phyloP scores from a whole-genome alignment of 1,140 invertebrate genomes.

The Diabrotica undecimpunctata region DNA sequence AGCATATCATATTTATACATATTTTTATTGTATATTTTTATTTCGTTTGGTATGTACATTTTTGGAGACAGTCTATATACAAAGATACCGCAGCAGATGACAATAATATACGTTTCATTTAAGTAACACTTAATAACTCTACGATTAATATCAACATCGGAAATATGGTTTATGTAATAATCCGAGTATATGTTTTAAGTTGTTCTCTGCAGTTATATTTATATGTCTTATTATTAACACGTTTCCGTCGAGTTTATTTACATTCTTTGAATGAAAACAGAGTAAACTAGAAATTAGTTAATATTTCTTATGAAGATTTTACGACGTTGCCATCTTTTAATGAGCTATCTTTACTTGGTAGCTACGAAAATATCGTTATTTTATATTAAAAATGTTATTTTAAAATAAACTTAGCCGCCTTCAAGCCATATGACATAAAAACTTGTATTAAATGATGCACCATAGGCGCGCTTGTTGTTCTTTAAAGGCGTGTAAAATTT shows the following conservation, averaged over 20 bases:
- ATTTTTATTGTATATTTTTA: too few species aligned
- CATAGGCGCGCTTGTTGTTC: background rate
- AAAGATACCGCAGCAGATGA: slow-evolving; percentile 10
- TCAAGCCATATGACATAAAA: slow-evolving; percentile 27
- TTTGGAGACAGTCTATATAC: too few species aligned
- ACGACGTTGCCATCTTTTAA: slow-evolving; percentile 5
- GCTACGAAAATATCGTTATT: slow-evolving; percentile 19
- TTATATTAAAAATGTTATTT: slow-evolving; percentile 23
- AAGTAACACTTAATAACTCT: slow-evolving; percentile 20
- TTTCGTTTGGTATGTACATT: too few species aligned
- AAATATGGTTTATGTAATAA: slow-evolving; percentile 34
- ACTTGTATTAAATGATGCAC: background rate
- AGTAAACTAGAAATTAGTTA: slow-evolving; percentile 20
- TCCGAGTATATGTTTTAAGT: slow-evolving; percentile 24
- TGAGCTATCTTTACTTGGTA: slow-evolving; percentile 5
- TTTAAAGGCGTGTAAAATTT: too few species aligned
- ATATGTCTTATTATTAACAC: slow-evolving; percentile 26
- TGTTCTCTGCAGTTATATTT: slow-evolving; percentile 29
- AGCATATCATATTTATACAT: too few species aligned
- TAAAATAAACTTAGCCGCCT: slow-evolving; percentile 22
- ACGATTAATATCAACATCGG: slow-evolving; percentile 26
- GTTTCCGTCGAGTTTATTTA: slow-evolving; percentile 26
- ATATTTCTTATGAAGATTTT: slow-evolving; percentile 21
- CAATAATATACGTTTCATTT: slow-evolving; percentile 18
- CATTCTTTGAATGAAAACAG: slow-evolving; percentile 27